Percentiles rank a stretch among this genome's conserved stretches.
phyloP scores from a whole-genome alignment of 2,797 vertebrate species.

The Austrolebias charrua region DNA sequence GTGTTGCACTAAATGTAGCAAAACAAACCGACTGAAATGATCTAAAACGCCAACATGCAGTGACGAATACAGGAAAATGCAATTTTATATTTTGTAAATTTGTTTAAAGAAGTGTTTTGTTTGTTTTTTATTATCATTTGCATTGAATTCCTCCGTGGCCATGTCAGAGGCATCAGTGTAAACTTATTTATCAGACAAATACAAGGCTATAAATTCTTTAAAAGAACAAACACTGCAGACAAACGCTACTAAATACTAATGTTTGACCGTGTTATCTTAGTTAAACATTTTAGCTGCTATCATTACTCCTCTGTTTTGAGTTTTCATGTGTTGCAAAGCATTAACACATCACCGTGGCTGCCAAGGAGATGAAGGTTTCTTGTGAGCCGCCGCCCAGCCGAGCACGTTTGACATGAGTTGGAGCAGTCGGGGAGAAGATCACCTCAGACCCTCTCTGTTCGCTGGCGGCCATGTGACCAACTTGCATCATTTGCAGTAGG shows the following conservation, averaged over 20 bases:
- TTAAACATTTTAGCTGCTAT: conserved; percentile 74
- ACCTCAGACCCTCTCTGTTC: conserved; percentile 37
- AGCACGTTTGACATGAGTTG: conserved; percentile 35
- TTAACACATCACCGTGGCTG: conserved; percentile 58
- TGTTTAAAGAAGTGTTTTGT: conserved; percentile 52
- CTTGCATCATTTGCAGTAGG: conserved; percentile 78
- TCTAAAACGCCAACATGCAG: conserved; percentile 67
- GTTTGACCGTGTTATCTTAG: conserved; percentile 64
- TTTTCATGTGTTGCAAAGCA: conserved; percentile 56
- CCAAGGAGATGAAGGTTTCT: conserved; percentile 34
- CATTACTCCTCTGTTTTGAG: conserved; percentile 60
- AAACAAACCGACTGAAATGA: conserved; percentile 50
- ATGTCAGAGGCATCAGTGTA: conserved; percentile 51
- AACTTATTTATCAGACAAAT: conserved; percentile 57
- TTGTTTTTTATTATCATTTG: conserved; percentile 31
- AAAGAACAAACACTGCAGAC: conserved; percentile 27
- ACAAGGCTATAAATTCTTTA: conserved; percentile 47
- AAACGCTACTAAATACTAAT: conserved; percentile 68
- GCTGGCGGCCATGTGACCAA: conserved; percentile 65
- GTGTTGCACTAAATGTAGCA: conserved; percentile 75
- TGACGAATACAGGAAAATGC: conserved; percentile 60
- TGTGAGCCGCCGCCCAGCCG: conserved; percentile 37
- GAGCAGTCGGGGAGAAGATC: conserved; percentile 41
- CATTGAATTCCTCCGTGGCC: conserved; percentile 55
- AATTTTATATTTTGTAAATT: conserved; percentile 74